These are phyloP conservation scores for Pterocles orientalis DNA, from an alignment of 2,113 vertebrate species.

Conservation along the genomic window DNA sequence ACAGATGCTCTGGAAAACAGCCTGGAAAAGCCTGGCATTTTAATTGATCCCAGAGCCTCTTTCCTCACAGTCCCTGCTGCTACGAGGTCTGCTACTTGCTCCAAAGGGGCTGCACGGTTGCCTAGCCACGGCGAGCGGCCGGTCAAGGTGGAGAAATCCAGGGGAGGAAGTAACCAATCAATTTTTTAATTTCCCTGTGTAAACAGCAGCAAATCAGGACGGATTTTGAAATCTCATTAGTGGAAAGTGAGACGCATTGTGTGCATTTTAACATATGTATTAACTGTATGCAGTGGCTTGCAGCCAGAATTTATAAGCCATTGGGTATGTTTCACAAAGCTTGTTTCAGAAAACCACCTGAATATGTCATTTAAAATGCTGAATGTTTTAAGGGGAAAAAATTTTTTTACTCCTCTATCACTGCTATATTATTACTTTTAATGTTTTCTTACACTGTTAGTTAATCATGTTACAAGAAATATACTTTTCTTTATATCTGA, in stretches of 20 bases:
- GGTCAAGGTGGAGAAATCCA: constrained; percentile 59
- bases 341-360: neutral
- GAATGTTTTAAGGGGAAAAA: neutral
- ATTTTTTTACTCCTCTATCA: neutral
- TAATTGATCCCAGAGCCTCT: constrained; percentile 84
- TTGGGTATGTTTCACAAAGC: neutral
- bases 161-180: constrained; percentile 75
- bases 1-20: constrained; percentile 79
- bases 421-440: neutral
- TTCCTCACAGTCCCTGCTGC: constrained; percentile 70
- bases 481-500: neutral
- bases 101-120: constrained; percentile 65
- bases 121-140: constrained; percentile 69
- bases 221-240: constrained; percentile 72
- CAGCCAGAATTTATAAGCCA: constrained; percentile 12
- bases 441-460: neutral
- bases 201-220: constrained; percentile 67
- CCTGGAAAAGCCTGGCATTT: constrained; percentile 82
- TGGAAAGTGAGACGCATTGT: neutral
- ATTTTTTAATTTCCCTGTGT: constrained; percentile 76
- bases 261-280: constrained; percentile 69
- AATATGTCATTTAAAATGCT: neutral
- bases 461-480: neutral
- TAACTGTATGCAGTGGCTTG: neutral
- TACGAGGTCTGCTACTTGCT: constrained; percentile 67